A percentile compares a stretch with the other conserved stretches of the same genome.
Conservation (phyloP, 2,113 vertebrate genomes). For the Stegostoma tigrinum region DNA sequence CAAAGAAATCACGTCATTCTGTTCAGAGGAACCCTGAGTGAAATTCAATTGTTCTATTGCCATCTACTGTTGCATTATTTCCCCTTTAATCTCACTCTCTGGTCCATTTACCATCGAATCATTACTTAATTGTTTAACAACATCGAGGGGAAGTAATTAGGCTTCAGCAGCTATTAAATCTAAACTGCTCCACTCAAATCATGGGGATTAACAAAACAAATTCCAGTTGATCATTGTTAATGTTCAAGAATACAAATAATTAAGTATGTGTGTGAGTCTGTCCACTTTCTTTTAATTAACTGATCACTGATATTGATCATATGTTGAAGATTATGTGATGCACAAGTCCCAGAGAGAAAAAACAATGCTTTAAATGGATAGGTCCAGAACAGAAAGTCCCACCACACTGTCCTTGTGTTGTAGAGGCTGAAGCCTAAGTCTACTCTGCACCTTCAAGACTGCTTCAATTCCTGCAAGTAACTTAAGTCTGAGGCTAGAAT, state of each 20-base stretch:
- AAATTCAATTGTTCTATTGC: slow-evolving; percentile 1
- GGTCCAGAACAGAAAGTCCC: neutral
- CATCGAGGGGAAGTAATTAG: neutral
- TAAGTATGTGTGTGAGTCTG: neutral
- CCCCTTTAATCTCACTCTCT: neutral
- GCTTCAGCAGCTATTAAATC: neutral
- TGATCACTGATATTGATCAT: neutral
- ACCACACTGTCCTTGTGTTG: neutral
- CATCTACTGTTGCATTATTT: slow-evolving; percentile 27
- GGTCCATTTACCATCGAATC: neutral
- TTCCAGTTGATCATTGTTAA: neutral
- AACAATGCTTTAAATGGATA: neutral
- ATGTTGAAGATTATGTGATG: neutral
- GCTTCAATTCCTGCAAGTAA: neutral
- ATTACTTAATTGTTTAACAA: neutral
- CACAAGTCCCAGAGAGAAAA: neutral
- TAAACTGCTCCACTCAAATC: neutral
- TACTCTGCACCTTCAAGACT: neutral
- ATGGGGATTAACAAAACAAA: neutral
- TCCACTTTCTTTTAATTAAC: neutral
- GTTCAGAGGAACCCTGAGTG: neutral
- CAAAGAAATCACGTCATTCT: neutral
- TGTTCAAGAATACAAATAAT: neutral
- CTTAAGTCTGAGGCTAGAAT: neutral
- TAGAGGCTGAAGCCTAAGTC: neutral